These are phyloP conservation scores for Gobius niger DNA, from an alignment of 2,113 vertebrate species.

Conservation along the genomic window DNA sequence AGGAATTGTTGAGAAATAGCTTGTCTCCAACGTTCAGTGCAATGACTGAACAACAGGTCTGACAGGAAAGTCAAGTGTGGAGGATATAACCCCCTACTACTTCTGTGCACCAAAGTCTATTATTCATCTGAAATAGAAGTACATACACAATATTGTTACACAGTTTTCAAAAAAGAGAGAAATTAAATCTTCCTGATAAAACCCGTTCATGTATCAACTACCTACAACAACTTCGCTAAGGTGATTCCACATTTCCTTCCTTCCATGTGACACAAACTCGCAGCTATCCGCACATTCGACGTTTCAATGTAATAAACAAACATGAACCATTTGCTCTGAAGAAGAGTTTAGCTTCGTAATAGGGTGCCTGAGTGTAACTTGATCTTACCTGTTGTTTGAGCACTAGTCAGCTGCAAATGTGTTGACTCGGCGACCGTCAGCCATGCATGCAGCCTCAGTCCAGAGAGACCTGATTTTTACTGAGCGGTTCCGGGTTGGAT, in stretches of 20 bases:
- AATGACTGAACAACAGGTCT: conserved; percentile 46
- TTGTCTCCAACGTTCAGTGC: neutral
- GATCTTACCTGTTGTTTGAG: neutral
- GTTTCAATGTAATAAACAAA: neutral
- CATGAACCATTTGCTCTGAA: too few species aligned
- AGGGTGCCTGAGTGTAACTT: neutral
- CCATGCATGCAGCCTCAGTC: too few species aligned
- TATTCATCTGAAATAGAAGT: too few species aligned
- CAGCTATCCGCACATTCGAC: neutral
- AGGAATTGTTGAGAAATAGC: too few species aligned
- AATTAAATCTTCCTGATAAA: too few species aligned
- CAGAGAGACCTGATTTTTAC: neutral
- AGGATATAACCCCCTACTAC: neutral
- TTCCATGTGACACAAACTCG: neutral
- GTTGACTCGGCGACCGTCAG: neutral
- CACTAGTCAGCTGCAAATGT: neutral
- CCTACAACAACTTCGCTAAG: neutral
- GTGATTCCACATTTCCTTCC: neutral
- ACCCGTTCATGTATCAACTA: too few species aligned
- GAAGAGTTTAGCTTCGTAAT: neutral
- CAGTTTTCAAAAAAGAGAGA: too few species aligned
- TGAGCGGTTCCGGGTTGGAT: neutral
- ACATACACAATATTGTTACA: too few species aligned
- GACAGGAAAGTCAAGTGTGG: conserved; percentile 26
- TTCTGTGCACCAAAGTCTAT: too few species aligned